Evolutionary conservation across 2,888 invertebrate species (phyloP), one percentile per base, ranked within the genome.

Genomic region (Calliphora vomitoria): DNA sequence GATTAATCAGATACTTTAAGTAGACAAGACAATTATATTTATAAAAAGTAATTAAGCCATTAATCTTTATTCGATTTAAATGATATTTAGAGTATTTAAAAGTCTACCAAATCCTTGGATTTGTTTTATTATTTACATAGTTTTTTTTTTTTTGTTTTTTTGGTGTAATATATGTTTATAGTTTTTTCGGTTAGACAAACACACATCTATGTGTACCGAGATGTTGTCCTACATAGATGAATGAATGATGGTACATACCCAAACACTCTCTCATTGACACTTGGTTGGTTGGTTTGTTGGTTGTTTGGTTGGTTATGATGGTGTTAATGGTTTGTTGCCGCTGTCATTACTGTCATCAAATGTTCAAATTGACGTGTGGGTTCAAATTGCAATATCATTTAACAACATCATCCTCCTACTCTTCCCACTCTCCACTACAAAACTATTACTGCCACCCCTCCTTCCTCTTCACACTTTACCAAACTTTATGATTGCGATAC

Each of bases 321-420:
- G 79, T 82, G 82, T 82, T 82, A 88, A 88, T 82, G 71, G 85
- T 88, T 82, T 85, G 75, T 85, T 75, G 85, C 68, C 69, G 85
- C 71, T 82, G 82, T 80, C 82, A 82, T 80, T 79, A 79, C 64
- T 82, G 74, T 88, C 79, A 82, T 82, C 87, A 82, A 87, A 80
- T 80, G 55, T 76, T 74, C 44, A 78, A 88, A 82, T 85, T 80
- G 60, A 82, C 62, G 69, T 62, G 71, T 82, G 87, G 75, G 53
- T 68, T 81, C 53, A 83, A 83, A 83, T 83, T 86, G 86, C 83
- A 80, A 81, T 81, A 80, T 80, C 72, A 81, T 71, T 76, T 75
- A 80, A 25, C 15, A 62, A 38, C 1, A n/a, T 13, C 50, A 41
- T 58, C 10, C 66, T 25, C 15, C 25, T 13, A 6, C 13, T 18